These are phyloP conservation scores for Axea sp. DNA, from an alignment of 2,888 invertebrate genomes.

Conservation along the genomic window DNA sequence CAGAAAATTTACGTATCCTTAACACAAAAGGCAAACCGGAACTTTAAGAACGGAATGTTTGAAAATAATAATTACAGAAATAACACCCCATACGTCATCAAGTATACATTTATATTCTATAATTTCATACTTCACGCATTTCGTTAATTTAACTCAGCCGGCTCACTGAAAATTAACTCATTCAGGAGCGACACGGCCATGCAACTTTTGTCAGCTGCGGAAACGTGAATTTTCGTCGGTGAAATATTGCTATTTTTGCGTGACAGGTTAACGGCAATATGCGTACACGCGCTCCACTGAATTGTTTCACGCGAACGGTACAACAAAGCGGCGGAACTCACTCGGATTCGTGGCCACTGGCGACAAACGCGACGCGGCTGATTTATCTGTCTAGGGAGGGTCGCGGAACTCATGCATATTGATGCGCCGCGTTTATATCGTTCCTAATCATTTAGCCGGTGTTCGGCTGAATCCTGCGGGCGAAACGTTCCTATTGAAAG, in stretches of 20 bases:
- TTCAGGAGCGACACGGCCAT: conserved; percentile 4
- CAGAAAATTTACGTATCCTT: no score
- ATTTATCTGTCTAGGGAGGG: conserved; percentile 66
- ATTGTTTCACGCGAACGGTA: conserved; percentile 21
- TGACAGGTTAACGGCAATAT: conserved; percentile 26
- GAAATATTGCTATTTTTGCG: conserved; percentile 7
- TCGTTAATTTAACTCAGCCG: background rate
- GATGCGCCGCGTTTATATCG: conserved; percentile 59
- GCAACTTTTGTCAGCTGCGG: background rate
- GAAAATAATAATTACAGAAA: conserved; percentile 23
- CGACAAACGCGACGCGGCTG: conserved; percentile 44
- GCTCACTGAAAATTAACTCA: conserved; percentile 6
- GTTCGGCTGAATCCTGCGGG: conserved; percentile 31
- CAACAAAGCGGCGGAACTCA: conserved; percentile 24
- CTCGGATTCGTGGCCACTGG: conserved; percentile 28
- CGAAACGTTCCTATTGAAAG: conserved; percentile 6
- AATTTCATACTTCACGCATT: background rate
- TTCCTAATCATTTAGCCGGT: conserved; percentile 62
- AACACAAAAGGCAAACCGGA: background rate
- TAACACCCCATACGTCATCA: conserved; percentile 3
- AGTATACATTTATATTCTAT: background rate
- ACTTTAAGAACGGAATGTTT: no score
- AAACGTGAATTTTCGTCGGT: conserved; percentile 8
- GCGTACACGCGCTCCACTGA: conserved; percentile 20
- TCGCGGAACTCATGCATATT: conserved; percentile 65